Base-by-base conservation (phyloP, 2,113 vertebrate genomes). In the Malurus elegans region DNA sequence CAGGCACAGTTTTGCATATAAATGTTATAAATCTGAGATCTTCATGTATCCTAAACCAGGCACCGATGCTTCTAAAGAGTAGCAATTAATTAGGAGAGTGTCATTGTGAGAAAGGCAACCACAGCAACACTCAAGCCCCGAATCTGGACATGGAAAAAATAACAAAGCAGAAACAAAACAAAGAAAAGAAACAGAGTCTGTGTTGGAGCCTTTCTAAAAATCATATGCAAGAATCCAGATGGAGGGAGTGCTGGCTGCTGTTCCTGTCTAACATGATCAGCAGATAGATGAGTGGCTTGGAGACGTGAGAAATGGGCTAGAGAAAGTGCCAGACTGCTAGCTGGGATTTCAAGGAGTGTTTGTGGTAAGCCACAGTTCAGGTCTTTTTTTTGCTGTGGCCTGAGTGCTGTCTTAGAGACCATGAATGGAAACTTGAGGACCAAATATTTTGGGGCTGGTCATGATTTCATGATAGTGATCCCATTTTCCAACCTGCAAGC, bases 201-300 rank as follows among this genome's bases (percentile, higher is more conserved):
- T 94, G 72, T 83, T 96, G 92, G 92, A 97, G n/a, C 53, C 64
- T 83, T 94, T 95, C 93, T 96, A 96, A 95, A 96, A 96, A 97
- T 94, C 93, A 96, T 92, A 92, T 71, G 38, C 79, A 67, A 86
- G 90, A 88, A 80, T 96, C 93, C 95, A 92, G 74, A 95, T 81
- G 85, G 87, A 88, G 85, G 73, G 81, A 76, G 23, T 88, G 86
- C 64, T 95, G 93, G 90, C 88, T 93, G 53, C 79, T 94, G 71
- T 66, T 94, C 82, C 51, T 88, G 88, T 71, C 75, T 93, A 90
- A 86, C 91, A 94, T 80, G 85, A 95, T 91, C 66, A 93, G 74
- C 81, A 96, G 95, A 96, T 95, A 94, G 88, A 94, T 93, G 94
- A 95, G 87, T 79, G 93, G 71, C 94, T 96, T 95, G 96, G 87